phyloP scores from a whole-genome alignment of 2,113 vertebrate genomes.

The Bufo gargarizans region DNA sequence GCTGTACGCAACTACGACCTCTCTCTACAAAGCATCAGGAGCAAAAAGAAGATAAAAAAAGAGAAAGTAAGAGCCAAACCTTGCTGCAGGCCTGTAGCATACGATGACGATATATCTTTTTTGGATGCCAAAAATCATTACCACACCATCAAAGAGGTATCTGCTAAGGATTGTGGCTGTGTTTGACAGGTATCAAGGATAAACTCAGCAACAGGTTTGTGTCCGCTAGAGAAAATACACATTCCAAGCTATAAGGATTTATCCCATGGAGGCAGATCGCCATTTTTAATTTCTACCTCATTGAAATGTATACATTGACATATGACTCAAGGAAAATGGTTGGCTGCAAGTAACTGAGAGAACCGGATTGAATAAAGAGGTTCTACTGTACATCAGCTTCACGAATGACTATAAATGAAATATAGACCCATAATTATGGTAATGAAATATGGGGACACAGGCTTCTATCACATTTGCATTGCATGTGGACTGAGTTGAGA shows the following conservation, averaged over 20 bases:
- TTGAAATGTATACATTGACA: not conserved
- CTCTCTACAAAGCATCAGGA: slow-evolving; percentile 82
- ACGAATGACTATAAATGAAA: not conserved
- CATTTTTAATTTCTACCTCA: slow-evolving; percentile 56
- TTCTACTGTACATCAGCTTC: not conserved
- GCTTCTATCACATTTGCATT: not conserved
- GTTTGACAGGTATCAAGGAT: slow-evolving; percentile 75
- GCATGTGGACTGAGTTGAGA: not conserved
- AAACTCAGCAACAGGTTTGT: not conserved
- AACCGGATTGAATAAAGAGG: not conserved
- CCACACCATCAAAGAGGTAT: slow-evolving; percentile 87
- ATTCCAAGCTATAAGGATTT: not conserved
- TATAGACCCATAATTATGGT: not conserved
- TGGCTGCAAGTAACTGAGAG: not conserved
- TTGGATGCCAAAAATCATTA: slow-evolving; percentile 84
- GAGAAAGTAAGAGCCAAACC: slow-evolving; percentile 81
- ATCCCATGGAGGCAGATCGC: not conserved
- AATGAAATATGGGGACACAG: not conserved
- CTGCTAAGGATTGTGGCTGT: slow-evolving; percentile 90
- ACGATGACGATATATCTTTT: slow-evolving; percentile 89
- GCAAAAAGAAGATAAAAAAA: slow-evolving; percentile 70
- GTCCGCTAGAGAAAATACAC: not conserved
- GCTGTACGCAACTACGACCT: slow-evolving; percentile 88
- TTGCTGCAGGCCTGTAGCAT: slow-evolving; percentile 89
- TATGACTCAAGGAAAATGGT: not conserved